These are phyloP conservation scores for Podarcis cretensis DNA, from an alignment of 2,113 vertebrate species.

Conservation along the genomic window DNA sequence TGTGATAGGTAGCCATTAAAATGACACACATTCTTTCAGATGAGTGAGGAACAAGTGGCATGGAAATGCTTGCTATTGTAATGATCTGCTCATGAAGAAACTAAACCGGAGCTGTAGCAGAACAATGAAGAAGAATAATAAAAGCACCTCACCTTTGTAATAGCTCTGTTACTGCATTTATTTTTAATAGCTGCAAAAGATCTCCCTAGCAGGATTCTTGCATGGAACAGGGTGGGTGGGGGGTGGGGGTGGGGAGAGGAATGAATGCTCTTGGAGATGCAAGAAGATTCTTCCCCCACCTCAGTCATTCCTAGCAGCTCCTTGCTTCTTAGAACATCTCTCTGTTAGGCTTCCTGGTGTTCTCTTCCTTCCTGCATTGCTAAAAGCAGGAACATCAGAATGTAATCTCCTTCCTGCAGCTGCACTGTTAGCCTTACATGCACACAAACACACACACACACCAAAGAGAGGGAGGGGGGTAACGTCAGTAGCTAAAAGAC, in stretches of 20 bases:
- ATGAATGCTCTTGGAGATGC: neutral
- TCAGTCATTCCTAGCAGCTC: neutral
- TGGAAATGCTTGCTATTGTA: neutral
- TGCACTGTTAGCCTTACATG: neutral
- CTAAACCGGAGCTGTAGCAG: fast-evolving
- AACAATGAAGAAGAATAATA: neutral
- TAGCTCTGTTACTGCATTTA: neutral
- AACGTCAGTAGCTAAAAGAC: neutral
- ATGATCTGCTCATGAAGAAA: constrained; percentile 5
- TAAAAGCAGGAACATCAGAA: neutral
- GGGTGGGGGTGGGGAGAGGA: no score
- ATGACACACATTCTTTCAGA: neutral
- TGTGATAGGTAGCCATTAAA: neutral
- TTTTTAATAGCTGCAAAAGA: neutral
- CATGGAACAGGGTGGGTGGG: neutral
- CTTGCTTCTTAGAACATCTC: neutral
- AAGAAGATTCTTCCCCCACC: neutral
- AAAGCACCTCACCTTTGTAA: neutral
- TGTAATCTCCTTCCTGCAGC: neutral
- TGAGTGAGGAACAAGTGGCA: neutral
- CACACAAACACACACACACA: no score
- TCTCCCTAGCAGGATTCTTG: neutral
- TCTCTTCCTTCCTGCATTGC: neutral
- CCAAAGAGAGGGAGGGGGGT: no score
- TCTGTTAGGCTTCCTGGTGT: neutral